A percentile compares a stretch with the other conserved stretches of the same genome.
phyloP scores from a whole-genome alignment of 2,797 vertebrate species.

The Ispidina picta region DNA sequence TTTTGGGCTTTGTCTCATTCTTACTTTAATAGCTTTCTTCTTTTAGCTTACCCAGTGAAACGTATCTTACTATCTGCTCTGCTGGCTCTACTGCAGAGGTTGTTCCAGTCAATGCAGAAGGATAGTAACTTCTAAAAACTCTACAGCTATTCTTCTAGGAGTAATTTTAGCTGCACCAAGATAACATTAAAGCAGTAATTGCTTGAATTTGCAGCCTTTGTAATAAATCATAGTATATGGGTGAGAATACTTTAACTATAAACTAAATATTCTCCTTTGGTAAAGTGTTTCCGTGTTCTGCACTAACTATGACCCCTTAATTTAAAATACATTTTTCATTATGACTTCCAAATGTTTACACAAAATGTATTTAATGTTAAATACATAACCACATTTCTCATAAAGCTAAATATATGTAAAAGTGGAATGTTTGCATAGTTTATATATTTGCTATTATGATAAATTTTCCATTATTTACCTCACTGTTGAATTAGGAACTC shows the following conservation, averaged over 20 bases:
- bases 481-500: not conserved
- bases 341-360: not conserved
- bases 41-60: not conserved
- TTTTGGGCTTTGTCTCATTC: not conserved
- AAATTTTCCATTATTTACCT: not conserved
- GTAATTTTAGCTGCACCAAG: not conserved
- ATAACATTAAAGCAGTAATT: not conserved
- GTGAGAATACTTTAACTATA: not conserved
- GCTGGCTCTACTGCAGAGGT: not conserved
- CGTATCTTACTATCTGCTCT: not conserved
- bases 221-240: not conserved
- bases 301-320: not conserved
- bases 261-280: not conserved
- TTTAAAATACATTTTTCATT: not conserved
- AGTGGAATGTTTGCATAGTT: not conserved
- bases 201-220: not conserved
- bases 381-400: not conserved
- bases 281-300: not conserved
- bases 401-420: not conserved
- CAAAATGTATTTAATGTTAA: not conserved
- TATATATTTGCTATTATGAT: not conserved
- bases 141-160: not conserved
- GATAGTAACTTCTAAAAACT: not conserved
- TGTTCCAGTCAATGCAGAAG: not conserved
- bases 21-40: not conserved